Evolutionary conservation across 2,888 invertebrate genomes (phyloP).

Genomic region (Allophyes oxyacanthae): DNA sequence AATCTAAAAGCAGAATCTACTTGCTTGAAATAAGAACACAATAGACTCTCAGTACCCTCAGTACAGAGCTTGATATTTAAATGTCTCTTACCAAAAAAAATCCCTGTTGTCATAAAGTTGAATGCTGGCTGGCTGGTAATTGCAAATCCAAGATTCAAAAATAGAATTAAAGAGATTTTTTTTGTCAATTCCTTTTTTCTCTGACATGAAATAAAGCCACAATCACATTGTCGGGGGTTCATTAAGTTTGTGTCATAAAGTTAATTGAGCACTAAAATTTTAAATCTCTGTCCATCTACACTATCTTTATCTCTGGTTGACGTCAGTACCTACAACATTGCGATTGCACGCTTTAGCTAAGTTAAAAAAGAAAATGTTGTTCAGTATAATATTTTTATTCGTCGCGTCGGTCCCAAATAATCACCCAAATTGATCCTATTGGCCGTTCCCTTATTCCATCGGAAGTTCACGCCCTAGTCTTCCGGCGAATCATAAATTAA

Average conservation of each 20-base stretch:
- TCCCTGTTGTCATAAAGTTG: too few species aligned
- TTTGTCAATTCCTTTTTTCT: neutral
- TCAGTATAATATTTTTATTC: neutral
- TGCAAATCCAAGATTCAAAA: too few species aligned
- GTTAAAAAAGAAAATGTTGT: neutral
- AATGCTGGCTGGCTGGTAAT: too few species aligned
- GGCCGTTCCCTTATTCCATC: constrained; percentile 32
- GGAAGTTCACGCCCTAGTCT: constrained; percentile 45
- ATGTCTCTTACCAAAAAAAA: too few species aligned
- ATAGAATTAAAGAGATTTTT: too few species aligned
- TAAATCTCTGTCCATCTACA: constrained; percentile 6
- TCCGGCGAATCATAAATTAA: constrained; percentile 35
- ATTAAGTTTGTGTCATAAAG: constrained; percentile 34
- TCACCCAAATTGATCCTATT: constrained; percentile 20
- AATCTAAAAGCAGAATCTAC: too few species aligned
- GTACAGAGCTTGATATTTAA: too few species aligned
- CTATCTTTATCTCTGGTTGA: constrained; percentile 6
- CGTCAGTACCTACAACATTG: neutral
- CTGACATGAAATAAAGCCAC: constrained; percentile 8
- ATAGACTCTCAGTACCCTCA: too few species aligned
- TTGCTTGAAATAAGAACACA: too few species aligned
- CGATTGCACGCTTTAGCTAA: too few species aligned
- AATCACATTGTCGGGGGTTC: constrained; percentile 31
- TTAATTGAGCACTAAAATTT: constrained; percentile 44
- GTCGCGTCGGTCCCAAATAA: constrained; percentile 1